Conservation (phyloP, 2,113 vertebrate species). For the Platycercus adscitus region DNA sequence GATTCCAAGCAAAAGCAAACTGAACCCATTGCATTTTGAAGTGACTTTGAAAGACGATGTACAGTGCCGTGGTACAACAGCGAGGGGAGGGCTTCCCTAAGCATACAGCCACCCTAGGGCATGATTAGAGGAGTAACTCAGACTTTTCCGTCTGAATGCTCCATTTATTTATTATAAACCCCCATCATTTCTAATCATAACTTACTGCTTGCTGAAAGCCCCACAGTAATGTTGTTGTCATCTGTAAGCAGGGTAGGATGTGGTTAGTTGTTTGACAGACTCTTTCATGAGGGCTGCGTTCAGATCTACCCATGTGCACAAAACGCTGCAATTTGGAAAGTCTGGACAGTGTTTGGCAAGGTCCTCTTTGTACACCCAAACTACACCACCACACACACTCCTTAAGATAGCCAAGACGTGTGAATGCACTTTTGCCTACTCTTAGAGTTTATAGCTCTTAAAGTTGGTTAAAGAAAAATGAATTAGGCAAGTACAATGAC, state of each 20-base stretch:
- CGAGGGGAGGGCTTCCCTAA: not conserved
- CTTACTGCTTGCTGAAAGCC: not conserved
- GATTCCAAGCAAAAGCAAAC: not conserved
- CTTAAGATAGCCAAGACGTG: not conserved
- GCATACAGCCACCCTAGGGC: not conserved
- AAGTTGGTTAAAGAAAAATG: not conserved
- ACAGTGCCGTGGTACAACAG: not conserved
- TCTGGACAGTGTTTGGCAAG: not conserved
- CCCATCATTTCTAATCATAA: not conserved
- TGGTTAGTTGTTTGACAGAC: not conserved
- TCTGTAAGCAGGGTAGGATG: not conserved
- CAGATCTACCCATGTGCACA: not conserved
- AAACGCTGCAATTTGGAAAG: not conserved
- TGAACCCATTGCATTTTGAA: not conserved
- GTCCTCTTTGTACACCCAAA: not conserved
- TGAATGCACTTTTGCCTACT: not conserved
- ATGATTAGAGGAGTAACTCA: not conserved
- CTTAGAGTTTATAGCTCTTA: not conserved
- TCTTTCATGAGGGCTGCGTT: accelerated
- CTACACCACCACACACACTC: not conserved
- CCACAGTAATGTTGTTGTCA: not conserved
- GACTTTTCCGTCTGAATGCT: not conserved
- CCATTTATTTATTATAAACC: not conserved
- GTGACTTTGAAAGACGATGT: not conserved
- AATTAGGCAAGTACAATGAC: not conserved